These are phyloP conservation scores for Matsumurasca onukii DNA, from an alignment of 1,140 invertebrate species.

Conservation along the genomic window DNA sequence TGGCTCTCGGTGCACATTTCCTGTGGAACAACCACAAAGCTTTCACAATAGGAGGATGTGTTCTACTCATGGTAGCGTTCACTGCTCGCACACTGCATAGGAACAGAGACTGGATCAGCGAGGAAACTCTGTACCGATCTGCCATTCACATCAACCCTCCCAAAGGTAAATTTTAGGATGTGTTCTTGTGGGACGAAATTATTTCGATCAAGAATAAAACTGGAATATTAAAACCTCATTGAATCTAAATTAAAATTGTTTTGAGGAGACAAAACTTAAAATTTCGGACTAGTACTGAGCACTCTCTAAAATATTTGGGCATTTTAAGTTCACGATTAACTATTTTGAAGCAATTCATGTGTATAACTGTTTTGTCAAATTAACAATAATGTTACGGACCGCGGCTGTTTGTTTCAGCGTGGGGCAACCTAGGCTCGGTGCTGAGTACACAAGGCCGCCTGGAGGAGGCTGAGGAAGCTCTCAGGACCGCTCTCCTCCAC, in stretches of 20 bases:
- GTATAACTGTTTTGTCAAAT: too few relatives aligned
- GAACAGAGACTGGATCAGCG: constrained; percentile 89
- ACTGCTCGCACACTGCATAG: constrained; percentile 75
- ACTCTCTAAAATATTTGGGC: too few relatives aligned
- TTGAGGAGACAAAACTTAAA: too few relatives aligned
- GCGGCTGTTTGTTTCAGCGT: constrained; percentile 67
- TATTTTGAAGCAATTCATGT: too few relatives aligned
- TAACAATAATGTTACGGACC: not conserved
- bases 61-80: constrained; percentile 64
- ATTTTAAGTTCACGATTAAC: too few relatives aligned
- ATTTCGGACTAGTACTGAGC: too few relatives aligned
- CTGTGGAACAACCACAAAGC: constrained; percentile 46
- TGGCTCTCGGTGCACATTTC: constrained; percentile 64
- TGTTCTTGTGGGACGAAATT: not conserved
- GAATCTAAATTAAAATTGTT: too few relatives aligned
- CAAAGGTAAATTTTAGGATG: constrained; percentile 79
- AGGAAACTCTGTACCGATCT: constrained; percentile 90
- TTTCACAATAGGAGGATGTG: constrained; percentile 44
- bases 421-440: constrained; percentile 90
- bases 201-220: too few relatives aligned
- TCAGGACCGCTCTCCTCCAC: constrained; percentile 81
- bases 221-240: too few relatives aligned
- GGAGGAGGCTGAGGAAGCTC: constrained; percentile 83
- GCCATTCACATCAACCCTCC: constrained; percentile 92
- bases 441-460: constrained; percentile 81